Base-by-base conservation (phyloP, 1,140 invertebrate species). In the Hesperophylax magnus region DNA sequence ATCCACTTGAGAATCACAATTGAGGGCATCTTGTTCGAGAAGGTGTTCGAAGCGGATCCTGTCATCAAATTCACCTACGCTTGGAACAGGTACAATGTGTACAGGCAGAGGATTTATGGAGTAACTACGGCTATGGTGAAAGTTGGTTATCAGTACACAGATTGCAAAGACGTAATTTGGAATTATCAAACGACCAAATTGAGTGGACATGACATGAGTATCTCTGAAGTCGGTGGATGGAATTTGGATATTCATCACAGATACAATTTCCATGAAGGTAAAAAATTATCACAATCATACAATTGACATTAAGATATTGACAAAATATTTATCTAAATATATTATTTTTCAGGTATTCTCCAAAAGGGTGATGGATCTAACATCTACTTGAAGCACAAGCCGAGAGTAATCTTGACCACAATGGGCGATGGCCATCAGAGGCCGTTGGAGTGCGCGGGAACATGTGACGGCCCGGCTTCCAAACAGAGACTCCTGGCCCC, bases 361-460 rank as follows among this genome's bases (percentile, higher is more conserved):
- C 98, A 99, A 88, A 98, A 98, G 87, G 98, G 98, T 31, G 98
- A 99, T 88, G 98, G 98, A 22, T 96, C 97, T 0, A 99, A 98
- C 86, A 97, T 98, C 79, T 99, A 98, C 86, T 87, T 99, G 84
- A 97, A 97, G 85, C 97, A 99, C 86, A 96, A 97, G 86, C 97
- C 97, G 0, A 92, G 96, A 75, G 95, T 98, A 2, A 95, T 98
- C 63, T 89, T 96, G 17, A 98, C 97, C n/a, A 94, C 96, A 1
- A 95, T 99, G 93, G 98, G 97, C 9, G 97, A 97, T 88, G 97
- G 97, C 0, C 94, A 96, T 82, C 96, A 97, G 85, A 91, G 98
- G 61, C 94, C 96, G 0, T 87, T 97, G 9, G 94, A 96, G 24
- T 97, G 96, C 84, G 88, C 90, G 84, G 86, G 86, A 22, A 88